These are phyloP conservation scores for Lithophane leautieri DNA, from an alignment of 2,888 invertebrate genomes.

Conservation along the genomic window DNA sequence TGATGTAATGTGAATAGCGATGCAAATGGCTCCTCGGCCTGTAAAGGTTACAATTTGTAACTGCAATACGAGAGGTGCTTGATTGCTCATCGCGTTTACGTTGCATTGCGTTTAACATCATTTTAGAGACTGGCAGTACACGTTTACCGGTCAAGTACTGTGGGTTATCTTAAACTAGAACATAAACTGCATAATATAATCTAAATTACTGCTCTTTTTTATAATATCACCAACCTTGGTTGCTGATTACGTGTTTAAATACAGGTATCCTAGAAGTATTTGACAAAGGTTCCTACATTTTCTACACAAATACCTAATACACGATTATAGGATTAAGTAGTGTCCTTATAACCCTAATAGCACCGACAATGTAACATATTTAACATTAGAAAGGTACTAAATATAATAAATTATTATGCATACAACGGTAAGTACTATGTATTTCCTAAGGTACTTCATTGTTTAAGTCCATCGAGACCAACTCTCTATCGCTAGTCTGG, in stretches of 20 bases:
- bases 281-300: not conserved
- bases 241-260: not conserved
- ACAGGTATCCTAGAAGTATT: not conserved
- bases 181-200: slow-evolving; percentile 19
- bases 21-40: slow-evolving; percentile 42
- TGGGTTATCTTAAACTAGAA: slow-evolving; percentile 26
- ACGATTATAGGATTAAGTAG: not conserved
- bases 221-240: not conserved
- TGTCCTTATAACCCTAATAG: not conserved
- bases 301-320: not conserved
- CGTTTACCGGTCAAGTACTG: slow-evolving; percentile 23
- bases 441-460: slow-evolving; percentile 41
- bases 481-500: slow-evolving; percentile 29
- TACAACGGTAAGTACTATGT: not conserved
- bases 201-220: slow-evolving; percentile 18
- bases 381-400: slow-evolving; percentile 21
- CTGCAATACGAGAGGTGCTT: slow-evolving; percentile 47
- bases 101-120: slow-evolving; percentile 36
- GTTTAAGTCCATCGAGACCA: slow-evolving; percentile 38
- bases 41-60: slow-evolving; percentile 61
- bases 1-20: slow-evolving; percentile 57
- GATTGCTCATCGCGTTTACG: slow-evolving; percentile 45
- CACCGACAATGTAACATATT: not conserved
- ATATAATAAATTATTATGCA: slow-evolving; percentile 7
- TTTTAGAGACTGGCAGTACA: slow-evolving; percentile 20